Conservation (phyloP, 2,113 vertebrate species). For the Oenanthe oenanthe region DNA sequence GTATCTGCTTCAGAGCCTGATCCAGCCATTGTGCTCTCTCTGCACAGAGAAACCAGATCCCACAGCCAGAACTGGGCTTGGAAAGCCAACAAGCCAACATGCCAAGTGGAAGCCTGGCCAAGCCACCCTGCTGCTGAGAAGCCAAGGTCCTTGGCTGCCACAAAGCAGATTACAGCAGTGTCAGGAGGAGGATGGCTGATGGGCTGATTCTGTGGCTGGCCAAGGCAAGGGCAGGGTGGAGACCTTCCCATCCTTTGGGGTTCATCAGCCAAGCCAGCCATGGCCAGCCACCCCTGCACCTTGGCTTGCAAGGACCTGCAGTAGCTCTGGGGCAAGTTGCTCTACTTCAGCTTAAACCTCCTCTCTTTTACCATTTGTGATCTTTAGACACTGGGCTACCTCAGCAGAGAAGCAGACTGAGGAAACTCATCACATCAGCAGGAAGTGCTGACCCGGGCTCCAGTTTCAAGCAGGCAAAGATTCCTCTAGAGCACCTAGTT, state of each 20-base stretch:
- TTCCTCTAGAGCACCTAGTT: not conserved
- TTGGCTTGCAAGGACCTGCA: not conserved
- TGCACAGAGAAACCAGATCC: not conserved
- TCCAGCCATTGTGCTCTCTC: not conserved
- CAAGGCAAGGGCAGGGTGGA: not conserved
- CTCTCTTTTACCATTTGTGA: not conserved
- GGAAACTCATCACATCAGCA: not conserved
- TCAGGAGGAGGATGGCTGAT: not conserved
- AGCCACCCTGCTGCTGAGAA: not conserved
- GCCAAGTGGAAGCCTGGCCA: not conserved
- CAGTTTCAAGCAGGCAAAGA: not conserved
- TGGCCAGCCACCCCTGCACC: fast-evolving
- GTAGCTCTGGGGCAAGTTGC: not conserved
- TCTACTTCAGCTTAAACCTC: not conserved
- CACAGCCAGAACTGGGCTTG: not conserved
- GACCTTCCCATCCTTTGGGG: not conserved
- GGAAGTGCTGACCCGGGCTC: not conserved
- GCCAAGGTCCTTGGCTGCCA: not conserved
- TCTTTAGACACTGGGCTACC: not conserved
- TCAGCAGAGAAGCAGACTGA: not conserved
- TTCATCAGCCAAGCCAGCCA: not conserved
- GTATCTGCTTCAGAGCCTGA: not conserved
- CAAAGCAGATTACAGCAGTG: not conserved
- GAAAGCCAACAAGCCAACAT: not conserved
- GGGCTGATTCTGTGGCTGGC: not conserved